A percentile compares a stretch with the other conserved stretches of the same genome.
phyloP scores from a whole-genome alignment of 2,797 vertebrate genomes.

The Pangasius krempfi region DNA sequence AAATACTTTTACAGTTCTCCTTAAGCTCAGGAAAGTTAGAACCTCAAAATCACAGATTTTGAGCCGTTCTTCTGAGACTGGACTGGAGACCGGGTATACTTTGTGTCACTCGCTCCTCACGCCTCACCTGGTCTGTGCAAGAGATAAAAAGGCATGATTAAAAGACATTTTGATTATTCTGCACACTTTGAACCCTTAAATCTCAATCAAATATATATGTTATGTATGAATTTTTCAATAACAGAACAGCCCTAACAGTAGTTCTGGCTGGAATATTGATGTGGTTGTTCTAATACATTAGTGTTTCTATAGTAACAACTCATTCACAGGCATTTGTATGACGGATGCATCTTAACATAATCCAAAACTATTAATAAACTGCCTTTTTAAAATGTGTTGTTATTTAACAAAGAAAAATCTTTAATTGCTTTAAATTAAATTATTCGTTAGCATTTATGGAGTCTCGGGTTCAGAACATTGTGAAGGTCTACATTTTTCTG shows the following conservation, averaged over 20 bases:
- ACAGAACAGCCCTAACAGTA: background rate
- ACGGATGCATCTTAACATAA: background rate
- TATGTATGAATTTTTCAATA: too few relatives aligned
- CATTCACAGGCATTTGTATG: background rate
- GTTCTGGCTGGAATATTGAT: background rate
- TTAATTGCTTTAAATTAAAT: background rate
- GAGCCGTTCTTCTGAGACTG: background rate
- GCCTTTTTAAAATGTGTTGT: background rate
- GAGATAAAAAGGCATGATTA: background rate
- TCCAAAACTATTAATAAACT: background rate
- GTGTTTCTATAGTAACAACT: background rate
- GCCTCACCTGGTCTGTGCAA: conserved; percentile 24
- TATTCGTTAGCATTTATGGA: background rate
- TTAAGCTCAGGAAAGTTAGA: background rate
- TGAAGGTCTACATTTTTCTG: background rate
- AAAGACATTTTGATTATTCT: background rate
- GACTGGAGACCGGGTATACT: background rate
- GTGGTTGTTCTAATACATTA: too few relatives aligned
- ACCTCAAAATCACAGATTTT: background rate
- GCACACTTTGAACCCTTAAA: background rate
- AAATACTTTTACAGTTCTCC: conserved; percentile 4
- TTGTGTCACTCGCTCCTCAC: background rate
- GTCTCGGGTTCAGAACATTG: background rate
- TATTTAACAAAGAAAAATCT: background rate
- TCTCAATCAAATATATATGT: background rate